Evolutionary conservation across 2,113 vertebrate species (phyloP).

Genomic region (Phocoena phocoena): DNA sequence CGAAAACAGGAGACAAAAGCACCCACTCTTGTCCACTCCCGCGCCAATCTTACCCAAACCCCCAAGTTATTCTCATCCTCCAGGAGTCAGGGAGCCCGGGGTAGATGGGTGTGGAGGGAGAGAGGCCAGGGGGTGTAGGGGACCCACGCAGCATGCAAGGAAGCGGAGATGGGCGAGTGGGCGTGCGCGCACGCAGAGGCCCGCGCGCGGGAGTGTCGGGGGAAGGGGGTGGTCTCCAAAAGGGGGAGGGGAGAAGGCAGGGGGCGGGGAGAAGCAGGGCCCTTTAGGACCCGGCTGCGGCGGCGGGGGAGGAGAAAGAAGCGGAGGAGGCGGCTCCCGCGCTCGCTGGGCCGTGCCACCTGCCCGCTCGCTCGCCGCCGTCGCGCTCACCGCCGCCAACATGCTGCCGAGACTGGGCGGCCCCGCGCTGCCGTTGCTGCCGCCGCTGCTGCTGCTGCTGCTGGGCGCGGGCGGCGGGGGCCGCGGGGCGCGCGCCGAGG

Average conservation of each 20-base stretch:
- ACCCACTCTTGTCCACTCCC: background rate
- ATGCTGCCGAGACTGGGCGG: slow-evolving; percentile 65
- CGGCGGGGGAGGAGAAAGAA: slow-evolving; percentile 43
- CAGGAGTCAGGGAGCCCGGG: background rate
- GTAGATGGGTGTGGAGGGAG: background rate
- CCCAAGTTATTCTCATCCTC: background rate
- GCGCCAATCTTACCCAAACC: background rate
- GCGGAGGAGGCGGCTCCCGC: slow-evolving; percentile 58
- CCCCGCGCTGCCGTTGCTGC: slow-evolving; percentile 56
- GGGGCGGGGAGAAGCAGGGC: slow-evolving; percentile 71
- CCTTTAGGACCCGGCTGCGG: slow-evolving; percentile 65
- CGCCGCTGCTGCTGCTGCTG: slow-evolving; percentile 65
- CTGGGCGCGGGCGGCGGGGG: slow-evolving; percentile 66
- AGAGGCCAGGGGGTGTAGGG: background rate
- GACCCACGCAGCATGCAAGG: background rate
- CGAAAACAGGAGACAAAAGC: slow-evolving; percentile 49
- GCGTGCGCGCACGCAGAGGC: slow-evolving; percentile 44
- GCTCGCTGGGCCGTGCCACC: slow-evolving; percentile 49
- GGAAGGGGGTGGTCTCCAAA: slow-evolving; percentile 68
- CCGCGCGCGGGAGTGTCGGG: slow-evolving; percentile 39
- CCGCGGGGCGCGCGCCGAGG: slow-evolving; percentile 79
- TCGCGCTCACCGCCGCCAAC: slow-evolving; percentile 44
- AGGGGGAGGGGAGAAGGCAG: slow-evolving; percentile 66
- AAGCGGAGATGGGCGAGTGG: background rate
- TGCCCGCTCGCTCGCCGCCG: slow-evolving; percentile 42